Base-by-base conservation (phyloP, 2,888 invertebrate species). In the Hylaea fasciaria region DNA sequence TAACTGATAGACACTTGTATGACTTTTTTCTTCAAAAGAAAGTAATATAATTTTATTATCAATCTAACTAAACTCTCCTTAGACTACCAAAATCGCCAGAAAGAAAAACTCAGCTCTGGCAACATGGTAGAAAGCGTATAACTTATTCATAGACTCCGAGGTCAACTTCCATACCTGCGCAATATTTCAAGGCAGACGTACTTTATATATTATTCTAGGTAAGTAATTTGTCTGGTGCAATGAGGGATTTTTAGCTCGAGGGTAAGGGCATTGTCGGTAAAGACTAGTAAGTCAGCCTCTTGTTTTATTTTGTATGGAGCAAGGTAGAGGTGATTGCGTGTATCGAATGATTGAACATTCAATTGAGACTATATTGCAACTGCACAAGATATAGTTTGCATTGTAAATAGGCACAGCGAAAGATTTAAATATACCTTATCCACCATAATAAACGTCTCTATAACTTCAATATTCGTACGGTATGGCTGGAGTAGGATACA, bases 171-270 rank as follows among this genome's bases (percentile, higher is more conserved):
- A 62, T 62, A 72, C 70, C 68, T 68, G 65, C 53, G 74, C 70
- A 74, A 81, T 82, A 80, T 77, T 76, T 82, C 73, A 80, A 70
- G 54, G 49, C 53, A 56, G 66, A 70, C 68, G 64, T 64, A 58
- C 54, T 58, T 64, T 74, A 80, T 78, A 77, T 78, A 81, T 82
- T 84, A 85, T 83, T 80, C 78, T 77, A 76, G 77, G 78, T 62
- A 79, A 71, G 86, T 81, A 85, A 89, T 89, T 87, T 86, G 86
- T 87, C 81, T 79, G 80, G 72, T 84, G 87, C 89, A 89, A 89
- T 88, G 85, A 87, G 72, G 75, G 77, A 87, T 87, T 87, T 86
- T 89, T 86, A 81, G 85, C 84, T 86, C 72, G 69, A 67, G 87
- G 85, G 85, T 77, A 80, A 80, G 81, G 74, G 79, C 79, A 80